Base-by-base conservation (phyloP, 2,888 invertebrate species). In the Margaritifera margaritifera region DNA sequence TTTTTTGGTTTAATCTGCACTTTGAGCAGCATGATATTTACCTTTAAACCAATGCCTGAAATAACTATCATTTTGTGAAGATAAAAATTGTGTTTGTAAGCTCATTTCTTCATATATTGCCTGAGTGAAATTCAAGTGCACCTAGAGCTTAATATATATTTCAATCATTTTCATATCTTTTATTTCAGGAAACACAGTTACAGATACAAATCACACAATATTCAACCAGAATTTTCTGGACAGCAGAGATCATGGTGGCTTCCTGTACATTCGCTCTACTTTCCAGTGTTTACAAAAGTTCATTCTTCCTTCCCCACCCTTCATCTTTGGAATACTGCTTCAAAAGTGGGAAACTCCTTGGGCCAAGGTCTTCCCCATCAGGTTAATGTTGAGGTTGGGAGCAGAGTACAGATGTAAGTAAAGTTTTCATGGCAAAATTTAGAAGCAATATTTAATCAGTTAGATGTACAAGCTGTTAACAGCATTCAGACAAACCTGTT, bases 261-360 rank as follows among this genome's bases (percentile, higher is more conserved):
- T 96, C 89, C 91, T 96, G n/a, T 95, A 93, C 83, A 93, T 96
- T 74, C 92, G 94, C 68, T 93, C 94, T 42, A 94, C 94, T 20
- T 94, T 94, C 89, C 95, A 96, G 88, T 96, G 95, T 89, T 90
- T 95, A 75, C 93, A 94, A 83, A 94, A 94, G 84, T 91, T 96
- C 19, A 91, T 93, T 63, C 89, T 94, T 77, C 95, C 95, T 0
- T 92, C 93, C 25, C 94, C 95, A 0, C 95, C 95, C 0, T 95
- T 93, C 87, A 90, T 96, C 62, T 93, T 95, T 74, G 95, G 93
- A 0, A 92, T 96, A 72, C 91, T 96, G 61, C 93, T 96, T 66
- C 95, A 95, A 88, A 93, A 94, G 80, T 94, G 94, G 94, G 94
- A 95, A 90, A 93, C 93, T 4, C 94, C 94, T 0, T 95, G 94